A percentile compares a stretch with the other conserved stretches of the same genome.
phyloP scores from a whole-genome alignment of 2,888 invertebrate genomes.

The Zaprionus bogoriensis region DNA sequence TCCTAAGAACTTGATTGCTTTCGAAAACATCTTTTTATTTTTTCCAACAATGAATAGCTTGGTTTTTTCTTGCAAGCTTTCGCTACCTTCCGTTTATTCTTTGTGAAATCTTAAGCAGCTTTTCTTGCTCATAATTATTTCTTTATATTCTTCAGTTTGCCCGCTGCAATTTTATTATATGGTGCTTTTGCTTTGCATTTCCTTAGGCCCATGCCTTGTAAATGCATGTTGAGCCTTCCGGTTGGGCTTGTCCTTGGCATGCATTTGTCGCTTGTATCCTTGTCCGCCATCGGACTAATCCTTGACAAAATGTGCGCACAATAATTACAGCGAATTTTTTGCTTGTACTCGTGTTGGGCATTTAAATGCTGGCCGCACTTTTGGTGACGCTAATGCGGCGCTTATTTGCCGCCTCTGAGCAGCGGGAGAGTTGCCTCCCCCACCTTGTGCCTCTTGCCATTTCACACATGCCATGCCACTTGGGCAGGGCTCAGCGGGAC shows the following conservation, averaged over 20 bases:
- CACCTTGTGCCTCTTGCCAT: no score
- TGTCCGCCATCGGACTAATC: constrained; percentile 35
- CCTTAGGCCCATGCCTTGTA: not conserved
- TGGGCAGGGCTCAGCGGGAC: constrained; percentile 46
- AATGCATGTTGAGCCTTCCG: constrained; percentile 5
- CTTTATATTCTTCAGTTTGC: constrained; percentile 3
- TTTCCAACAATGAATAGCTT: not conserved
- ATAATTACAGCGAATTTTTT: constrained; percentile 43
- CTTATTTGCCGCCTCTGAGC: constrained; percentile 56
- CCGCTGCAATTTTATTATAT: constrained; percentile 8
- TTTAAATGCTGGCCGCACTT: constrained; percentile 51
- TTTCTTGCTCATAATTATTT: constrained; percentile 24
- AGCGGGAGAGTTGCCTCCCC: not conserved
- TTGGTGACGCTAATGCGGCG: constrained; percentile 59
- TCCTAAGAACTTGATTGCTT: not conserved
- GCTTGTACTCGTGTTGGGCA: constrained; percentile 27
- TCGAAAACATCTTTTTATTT: not conserved
- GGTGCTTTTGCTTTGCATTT: not conserved
- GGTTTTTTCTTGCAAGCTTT: not conserved
- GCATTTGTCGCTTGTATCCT: constrained; percentile 23
- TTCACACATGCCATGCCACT: constrained; percentile 53
- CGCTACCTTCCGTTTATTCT: not conserved
- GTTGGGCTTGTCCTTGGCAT: constrained; percentile 11
- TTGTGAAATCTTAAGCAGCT: constrained; percentile 29
- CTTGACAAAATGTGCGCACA: constrained; percentile 46